Evolutionary conservation across 1,140 invertebrate genomes (phyloP).

Genomic region (Panagrolaimus sp.): DNA sequence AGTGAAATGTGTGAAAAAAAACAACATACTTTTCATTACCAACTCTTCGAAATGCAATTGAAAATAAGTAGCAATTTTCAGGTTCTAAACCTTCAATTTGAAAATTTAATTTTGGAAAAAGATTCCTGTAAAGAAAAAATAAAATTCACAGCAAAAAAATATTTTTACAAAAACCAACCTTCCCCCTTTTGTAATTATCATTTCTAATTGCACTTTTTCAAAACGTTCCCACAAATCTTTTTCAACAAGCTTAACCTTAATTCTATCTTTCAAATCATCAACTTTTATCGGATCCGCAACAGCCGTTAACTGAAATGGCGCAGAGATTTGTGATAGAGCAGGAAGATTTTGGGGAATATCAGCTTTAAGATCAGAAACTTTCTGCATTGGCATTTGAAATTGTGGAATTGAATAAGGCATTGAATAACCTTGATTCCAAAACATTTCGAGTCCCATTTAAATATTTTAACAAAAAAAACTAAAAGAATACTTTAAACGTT

Average conservation of each 20-base stretch:
- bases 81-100: neutral
- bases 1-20: neutral
- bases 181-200: conserved; percentile 14
- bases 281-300: neutral
- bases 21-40: conserved; percentile 7
- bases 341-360: neutral
- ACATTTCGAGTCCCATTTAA: too few relatives aligned
- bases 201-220: neutral
- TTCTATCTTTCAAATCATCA: neutral
- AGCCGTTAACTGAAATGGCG: neutral
- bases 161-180: neutral
- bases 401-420: neutral
- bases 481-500: too few relatives aligned
- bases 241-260: neutral
- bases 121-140: neutral
- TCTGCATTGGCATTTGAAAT: neutral
- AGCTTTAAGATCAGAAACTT: neutral
- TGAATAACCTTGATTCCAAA: too few relatives aligned
- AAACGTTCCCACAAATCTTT: conserved; percentile 3
- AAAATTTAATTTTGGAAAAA: conserved; percentile 8
- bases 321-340: neutral
- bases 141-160: neutral
- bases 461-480: too few relatives aligned
- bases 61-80: neutral
- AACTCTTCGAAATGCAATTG: neutral